These are phyloP conservation scores for Heteromyza rotundicornis DNA, from an alignment of 2,888 invertebrate species.

Conservation along the genomic window DNA sequence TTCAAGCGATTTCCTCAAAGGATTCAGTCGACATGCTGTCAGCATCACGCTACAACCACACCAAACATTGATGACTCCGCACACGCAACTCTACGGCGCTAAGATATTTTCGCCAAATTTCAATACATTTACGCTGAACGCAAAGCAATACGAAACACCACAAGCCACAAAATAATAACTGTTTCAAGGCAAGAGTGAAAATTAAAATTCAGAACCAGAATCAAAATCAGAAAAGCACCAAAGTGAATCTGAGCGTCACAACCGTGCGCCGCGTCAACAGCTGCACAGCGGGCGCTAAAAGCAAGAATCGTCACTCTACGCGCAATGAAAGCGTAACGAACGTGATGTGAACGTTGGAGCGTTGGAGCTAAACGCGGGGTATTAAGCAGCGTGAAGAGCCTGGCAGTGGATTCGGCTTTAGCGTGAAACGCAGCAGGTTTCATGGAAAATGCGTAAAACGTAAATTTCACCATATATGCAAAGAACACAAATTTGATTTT, in stretches of 20 bases:
- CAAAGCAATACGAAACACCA: neutral
- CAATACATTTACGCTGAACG: neutral
- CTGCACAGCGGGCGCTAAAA: conserved; percentile 53
- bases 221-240: neutral
- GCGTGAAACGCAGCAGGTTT: conserved; percentile 1
- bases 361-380: no score
- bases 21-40: neutral
- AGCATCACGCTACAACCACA: neutral
- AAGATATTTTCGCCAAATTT: neutral
- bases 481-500: neutral
- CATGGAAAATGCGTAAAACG: neutral
- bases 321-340: neutral
- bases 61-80: neutral
- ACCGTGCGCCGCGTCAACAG: no score
- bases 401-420: neutral
- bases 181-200: no score
- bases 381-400: no score
- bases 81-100: neutral
- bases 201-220: no score
- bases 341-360: no score
- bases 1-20: neutral
- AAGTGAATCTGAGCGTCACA: conserved; percentile 11
- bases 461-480: neutral
- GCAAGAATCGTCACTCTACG: conserved; percentile 41
- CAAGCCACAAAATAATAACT: neutral